Conservation (phyloP, 2,797 vertebrate species). For the Alectoris magna region DNA sequence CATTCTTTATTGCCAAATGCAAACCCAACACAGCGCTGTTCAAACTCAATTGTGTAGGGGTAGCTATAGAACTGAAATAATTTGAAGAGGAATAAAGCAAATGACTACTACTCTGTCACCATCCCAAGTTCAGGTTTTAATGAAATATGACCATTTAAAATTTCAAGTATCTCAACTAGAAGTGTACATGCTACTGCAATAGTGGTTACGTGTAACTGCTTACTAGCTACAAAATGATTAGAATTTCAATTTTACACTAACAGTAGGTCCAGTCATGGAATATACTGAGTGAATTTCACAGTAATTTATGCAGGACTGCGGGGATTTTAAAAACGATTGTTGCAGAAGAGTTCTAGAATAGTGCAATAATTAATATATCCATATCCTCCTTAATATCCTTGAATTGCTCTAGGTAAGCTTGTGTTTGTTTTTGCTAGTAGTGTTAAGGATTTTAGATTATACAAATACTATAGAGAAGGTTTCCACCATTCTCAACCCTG, state of each 20-base stretch:
- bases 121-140: no score
- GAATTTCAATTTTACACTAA: not conserved
- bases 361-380: not conserved
- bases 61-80: no score
- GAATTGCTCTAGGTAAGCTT: not conserved
- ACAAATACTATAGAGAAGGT: not conserved
- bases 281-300: not conserved
- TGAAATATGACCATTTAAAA: no score
- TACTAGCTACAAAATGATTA: not conserved
- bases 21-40: no score
- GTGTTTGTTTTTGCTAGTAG: not conserved
- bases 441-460: not conserved
- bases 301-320: fast-evolving
- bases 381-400: not conserved
- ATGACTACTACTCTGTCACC: no score
- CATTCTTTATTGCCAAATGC: no score
- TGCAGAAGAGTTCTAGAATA: not conserved
- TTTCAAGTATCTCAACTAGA: no score
- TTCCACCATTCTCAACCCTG: not conserved
- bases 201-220: not conserved
- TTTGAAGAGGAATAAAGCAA: no score
- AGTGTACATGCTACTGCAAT: not conserved
- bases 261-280: not conserved
- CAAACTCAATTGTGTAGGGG: no score
- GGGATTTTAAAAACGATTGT: not conserved